A percentile compares a stretch with the other conserved stretches of the same genome.
Conservation (phyloP, 2,113 vertebrate species). For the Galbula dea region DNA sequence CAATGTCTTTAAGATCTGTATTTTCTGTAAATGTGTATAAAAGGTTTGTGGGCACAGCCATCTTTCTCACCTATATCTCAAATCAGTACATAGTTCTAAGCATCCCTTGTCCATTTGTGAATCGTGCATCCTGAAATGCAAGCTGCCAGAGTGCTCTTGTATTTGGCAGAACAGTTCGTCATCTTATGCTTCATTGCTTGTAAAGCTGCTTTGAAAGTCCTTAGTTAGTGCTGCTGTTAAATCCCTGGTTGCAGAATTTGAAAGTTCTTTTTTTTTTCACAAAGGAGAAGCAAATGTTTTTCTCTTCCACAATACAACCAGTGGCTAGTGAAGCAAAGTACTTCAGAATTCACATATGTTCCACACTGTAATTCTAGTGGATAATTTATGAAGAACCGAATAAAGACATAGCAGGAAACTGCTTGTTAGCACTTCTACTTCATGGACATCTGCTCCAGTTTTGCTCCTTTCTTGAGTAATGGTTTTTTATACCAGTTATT, state of each 20-base stretch:
- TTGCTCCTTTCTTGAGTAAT: background rate
- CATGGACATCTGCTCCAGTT: background rate
- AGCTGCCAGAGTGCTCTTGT: background rate
- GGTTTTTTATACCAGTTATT: background rate
- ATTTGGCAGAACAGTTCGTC: background rate
- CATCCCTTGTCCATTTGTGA: background rate
- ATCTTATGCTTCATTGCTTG: background rate
- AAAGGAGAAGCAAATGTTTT: background rate
- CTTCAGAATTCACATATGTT: background rate
- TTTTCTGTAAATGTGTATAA: background rate
- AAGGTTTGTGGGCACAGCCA: background rate
- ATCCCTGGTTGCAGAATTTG: background rate
- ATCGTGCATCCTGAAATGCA: background rate
- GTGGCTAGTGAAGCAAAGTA: background rate
- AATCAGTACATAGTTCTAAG: background rate
- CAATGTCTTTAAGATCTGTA: background rate
- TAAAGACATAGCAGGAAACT: background rate
- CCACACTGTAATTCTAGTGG: background rate
- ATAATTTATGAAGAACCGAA: background rate
- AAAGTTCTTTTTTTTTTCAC: background rate
- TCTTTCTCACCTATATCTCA: background rate
- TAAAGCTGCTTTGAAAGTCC: background rate
- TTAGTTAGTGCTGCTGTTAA: background rate
- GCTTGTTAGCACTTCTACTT: background rate
- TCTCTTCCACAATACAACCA: background rate